Evolutionary conservation across 2,113 vertebrate species (phyloP).

Genomic region (Pelodiscus sinensis): DNA sequence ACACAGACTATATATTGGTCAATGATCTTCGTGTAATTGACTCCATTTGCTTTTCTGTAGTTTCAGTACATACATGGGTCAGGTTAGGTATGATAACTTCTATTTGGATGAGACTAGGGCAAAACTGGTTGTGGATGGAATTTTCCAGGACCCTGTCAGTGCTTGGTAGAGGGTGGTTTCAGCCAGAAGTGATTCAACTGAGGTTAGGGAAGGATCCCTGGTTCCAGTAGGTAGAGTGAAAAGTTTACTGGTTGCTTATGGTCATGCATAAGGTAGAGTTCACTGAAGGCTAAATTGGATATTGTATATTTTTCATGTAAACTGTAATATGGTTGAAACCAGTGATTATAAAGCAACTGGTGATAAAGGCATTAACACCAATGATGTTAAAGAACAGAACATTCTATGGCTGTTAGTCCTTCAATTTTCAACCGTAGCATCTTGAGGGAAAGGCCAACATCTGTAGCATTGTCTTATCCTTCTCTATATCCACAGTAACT

Average conservation of each 20-base stretch:
- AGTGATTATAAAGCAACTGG: not conserved
- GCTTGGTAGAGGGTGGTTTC: not conserved
- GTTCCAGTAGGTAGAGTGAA: not conserved
- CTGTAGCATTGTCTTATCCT: not conserved
- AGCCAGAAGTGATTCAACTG: not conserved
- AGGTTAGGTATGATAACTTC: not conserved
- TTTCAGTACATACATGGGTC: not conserved
- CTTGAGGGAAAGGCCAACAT: not conserved
- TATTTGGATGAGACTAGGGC: not conserved
- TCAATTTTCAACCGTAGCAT: not conserved
- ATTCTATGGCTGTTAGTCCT: not conserved
- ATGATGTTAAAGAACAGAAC: not conserved
- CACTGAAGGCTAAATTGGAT: not conserved
- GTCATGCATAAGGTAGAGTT: not conserved
- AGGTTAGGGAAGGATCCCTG: not conserved
- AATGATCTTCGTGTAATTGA: not conserved
- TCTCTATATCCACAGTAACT: not conserved
- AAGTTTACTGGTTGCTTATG: not conserved
- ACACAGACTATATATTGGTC: not conserved
- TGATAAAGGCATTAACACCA: not conserved
- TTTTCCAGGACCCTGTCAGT: not conserved
- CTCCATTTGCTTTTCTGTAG: not conserved
- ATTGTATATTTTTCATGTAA: not conserved
- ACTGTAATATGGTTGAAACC: not conserved
- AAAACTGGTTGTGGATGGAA: not conserved